Evolutionary conservation across 1,140 invertebrate genomes (phyloP).

Genomic region (Lutraria rhynchaena): DNA sequence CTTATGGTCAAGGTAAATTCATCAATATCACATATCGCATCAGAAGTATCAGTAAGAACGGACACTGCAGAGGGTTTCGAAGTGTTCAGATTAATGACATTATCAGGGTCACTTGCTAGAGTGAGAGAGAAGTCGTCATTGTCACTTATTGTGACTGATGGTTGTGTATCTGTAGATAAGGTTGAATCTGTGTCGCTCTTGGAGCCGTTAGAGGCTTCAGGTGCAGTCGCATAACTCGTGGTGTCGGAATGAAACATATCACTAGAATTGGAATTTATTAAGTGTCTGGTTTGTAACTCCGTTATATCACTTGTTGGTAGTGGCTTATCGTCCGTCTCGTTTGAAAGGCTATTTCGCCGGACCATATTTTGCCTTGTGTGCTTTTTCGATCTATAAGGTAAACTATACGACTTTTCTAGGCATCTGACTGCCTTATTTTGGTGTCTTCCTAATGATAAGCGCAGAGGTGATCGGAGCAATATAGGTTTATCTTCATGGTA

Average conservation of each 20-base stretch:
- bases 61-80: background rate
- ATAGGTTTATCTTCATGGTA: background rate
- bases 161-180: background rate
- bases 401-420: background rate
- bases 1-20: slow-evolving; percentile 11
- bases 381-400: slow-evolving; percentile 9
- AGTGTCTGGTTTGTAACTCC: background rate
- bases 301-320: too few relatives aligned
- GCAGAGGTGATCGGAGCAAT: background rate
- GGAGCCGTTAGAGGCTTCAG: background rate
- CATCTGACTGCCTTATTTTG: too few relatives aligned
- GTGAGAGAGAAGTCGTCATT: too few relatives aligned
- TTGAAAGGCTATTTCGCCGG: background rate
- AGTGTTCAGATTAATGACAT: too few relatives aligned
- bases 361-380: background rate
- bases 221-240: background rate
- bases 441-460: too few relatives aligned
- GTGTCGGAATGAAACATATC: background rate
- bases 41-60: background rate
- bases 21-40: slow-evolving; percentile 18
- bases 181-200: background rate
- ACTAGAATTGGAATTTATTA: background rate
- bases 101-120: too few relatives aligned
- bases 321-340: background rate
- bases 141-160: background rate